A percentile compares a stretch with the other conserved stretches of the same genome.
Conservation (phyloP, 2,113 vertebrate genomes). For the Entosphenus tridentatus region DNA sequence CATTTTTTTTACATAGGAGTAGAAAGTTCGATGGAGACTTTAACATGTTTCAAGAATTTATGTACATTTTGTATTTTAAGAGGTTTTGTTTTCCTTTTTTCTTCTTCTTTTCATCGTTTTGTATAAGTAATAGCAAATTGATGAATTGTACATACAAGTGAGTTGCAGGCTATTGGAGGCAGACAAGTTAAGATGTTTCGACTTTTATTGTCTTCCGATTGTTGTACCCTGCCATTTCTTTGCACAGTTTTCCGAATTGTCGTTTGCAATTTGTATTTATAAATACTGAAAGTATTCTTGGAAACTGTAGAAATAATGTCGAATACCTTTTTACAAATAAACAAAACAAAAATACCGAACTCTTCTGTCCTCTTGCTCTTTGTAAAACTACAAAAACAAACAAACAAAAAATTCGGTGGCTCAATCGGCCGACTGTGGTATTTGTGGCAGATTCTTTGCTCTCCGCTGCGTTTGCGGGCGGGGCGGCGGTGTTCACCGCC, state of each 20-base stretch:
- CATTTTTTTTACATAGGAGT: not conserved
- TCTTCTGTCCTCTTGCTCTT: not conserved
- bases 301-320: conserved; percentile 3
- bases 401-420: too few species aligned
- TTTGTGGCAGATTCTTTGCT: too few species aligned
- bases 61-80: conserved; percentile 6
- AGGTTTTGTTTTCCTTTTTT: conserved; percentile 3
- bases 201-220: conserved; percentile 2
- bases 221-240: not conserved
- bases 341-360: not conserved
- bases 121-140: conserved; percentile 2
- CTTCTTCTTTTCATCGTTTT: not conserved
- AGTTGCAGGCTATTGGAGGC: not conserved
- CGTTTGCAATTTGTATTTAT: conserved; percentile 6
- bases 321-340: conserved; percentile 5
- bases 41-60: not conserved
- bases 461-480: too few species aligned
- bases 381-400: too few species aligned
- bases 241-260: not conserved
- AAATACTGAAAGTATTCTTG: conserved; percentile 4
- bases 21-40: not conserved
- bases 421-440: too few species aligned
- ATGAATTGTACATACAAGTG: not conserved
- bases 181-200: not conserved
- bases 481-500: too few species aligned